phyloP scores from a whole-genome alignment of 2,888 invertebrate species.

The Clunio marinus region DNA sequence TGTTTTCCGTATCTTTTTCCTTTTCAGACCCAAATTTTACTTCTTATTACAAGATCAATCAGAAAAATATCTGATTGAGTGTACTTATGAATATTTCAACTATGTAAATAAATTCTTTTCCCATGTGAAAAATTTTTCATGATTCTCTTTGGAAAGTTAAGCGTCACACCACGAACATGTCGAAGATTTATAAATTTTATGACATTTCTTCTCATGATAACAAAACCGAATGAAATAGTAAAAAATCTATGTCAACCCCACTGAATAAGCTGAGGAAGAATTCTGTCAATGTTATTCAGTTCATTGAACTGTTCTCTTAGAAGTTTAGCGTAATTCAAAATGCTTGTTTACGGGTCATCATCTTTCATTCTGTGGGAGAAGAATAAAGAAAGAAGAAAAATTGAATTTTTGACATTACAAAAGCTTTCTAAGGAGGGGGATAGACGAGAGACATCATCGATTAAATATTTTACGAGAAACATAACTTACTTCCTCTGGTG shows the following conservation, averaged over 20 bases:
- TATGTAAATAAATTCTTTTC: not conserved
- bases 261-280: not conserved
- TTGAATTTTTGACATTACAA: not conserved
- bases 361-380: slow-evolving; percentile 21
- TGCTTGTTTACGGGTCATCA: slow-evolving; percentile 22
- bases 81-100: not conserved
- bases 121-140: not conserved
- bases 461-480: not conserved
- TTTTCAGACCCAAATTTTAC: not conserved
- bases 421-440: not conserved
- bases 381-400: not conserved
- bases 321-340: not conserved
- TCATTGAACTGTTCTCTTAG: not conserved
- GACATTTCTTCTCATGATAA: no score
- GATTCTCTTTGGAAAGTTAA: not conserved
- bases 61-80: not conserved
- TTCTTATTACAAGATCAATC: no score
- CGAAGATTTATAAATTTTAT: not conserved
- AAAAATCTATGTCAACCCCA: slow-evolving; percentile 2
- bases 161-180: not conserved
- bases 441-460: not conserved
- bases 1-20: not conserved
- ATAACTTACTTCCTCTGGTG: not conserved
- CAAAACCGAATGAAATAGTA: not conserved
- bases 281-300: not conserved